Evolutionary conservation across 2,888 invertebrate species (phyloP).

Genomic region (Apamea sordens): DNA sequence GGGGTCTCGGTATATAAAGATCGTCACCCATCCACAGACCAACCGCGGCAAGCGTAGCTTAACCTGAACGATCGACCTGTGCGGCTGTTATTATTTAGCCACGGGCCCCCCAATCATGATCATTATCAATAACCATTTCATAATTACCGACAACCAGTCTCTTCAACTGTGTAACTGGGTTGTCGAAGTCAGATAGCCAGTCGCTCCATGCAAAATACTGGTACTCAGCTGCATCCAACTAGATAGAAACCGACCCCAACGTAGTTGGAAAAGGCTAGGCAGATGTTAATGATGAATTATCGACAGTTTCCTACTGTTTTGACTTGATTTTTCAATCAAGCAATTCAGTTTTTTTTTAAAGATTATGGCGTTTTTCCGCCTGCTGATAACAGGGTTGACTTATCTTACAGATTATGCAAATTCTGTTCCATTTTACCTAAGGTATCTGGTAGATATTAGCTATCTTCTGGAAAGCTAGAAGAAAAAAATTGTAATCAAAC

Average conservation of each 20-base stretch:
- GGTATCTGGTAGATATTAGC: background rate
- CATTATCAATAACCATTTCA: background rate
- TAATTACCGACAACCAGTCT: background rate
- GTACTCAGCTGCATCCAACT: background rate
- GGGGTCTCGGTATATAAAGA: no score
- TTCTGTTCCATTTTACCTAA: background rate
- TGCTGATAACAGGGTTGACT: background rate
- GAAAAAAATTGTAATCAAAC: background rate
- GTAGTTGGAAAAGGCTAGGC: background rate
- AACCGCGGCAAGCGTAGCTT: no score
- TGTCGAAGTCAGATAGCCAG: background rate
- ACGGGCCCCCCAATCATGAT: no score
- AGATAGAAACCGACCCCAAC: background rate
- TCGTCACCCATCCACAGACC: no score
- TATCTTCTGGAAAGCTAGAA: background rate
- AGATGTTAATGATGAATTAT: background rate
- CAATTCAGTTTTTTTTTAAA: background rate
- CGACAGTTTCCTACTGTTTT: background rate
- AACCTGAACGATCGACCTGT: no score
- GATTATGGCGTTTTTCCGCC: no score
- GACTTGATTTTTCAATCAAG: background rate
- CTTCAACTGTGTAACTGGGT: background rate
- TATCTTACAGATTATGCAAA: background rate
- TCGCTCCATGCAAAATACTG: background rate
- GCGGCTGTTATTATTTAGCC: no score